phyloP scores from a whole-genome alignment of 2,113 vertebrate genomes.

The Galbula dea region DNA sequence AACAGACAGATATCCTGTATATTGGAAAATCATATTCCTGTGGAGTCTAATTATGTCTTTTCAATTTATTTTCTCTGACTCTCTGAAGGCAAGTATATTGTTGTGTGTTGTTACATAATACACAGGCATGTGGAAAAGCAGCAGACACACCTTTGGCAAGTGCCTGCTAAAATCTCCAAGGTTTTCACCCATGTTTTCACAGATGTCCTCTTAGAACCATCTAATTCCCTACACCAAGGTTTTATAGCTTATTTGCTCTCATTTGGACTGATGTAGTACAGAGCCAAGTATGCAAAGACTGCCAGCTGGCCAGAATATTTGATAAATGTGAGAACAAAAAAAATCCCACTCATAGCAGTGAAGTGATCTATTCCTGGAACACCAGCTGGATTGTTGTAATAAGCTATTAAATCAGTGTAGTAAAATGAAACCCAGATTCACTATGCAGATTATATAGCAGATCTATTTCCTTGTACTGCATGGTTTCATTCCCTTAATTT shows the following conservation, averaged over 20 bases:
- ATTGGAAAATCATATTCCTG: not conserved
- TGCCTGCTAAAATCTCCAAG: not conserved
- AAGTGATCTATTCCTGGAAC: constrained; percentile 56
- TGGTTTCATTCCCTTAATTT: not conserved
- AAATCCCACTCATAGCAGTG: constrained; percentile 14
- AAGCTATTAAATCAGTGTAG: constrained; percentile 27
- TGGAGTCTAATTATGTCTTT: not conserved
- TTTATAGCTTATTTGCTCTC: constrained; percentile 53
- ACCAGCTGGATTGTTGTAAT: constrained; percentile 45
- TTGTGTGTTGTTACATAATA: constrained; percentile 11
- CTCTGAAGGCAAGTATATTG: not conserved
- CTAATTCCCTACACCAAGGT: constrained; percentile 25
- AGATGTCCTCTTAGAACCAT: constrained; percentile 26
- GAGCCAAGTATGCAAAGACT: not conserved
- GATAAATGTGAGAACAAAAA: constrained; percentile 28
- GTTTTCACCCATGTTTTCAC: constrained; percentile 43
- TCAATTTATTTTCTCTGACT: not conserved
- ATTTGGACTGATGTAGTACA: not conserved
- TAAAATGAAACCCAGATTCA: constrained; percentile 44
- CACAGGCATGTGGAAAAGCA: not conserved
- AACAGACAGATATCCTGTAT: not conserved
- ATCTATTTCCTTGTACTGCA: not conserved
- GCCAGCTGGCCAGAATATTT: constrained; percentile 56
- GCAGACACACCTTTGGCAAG: constrained; percentile 19
- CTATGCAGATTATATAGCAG: not conserved